Base-by-base conservation (phyloP, 2,888 invertebrate genomes). In the Rugalucina vietnamica region DNA sequence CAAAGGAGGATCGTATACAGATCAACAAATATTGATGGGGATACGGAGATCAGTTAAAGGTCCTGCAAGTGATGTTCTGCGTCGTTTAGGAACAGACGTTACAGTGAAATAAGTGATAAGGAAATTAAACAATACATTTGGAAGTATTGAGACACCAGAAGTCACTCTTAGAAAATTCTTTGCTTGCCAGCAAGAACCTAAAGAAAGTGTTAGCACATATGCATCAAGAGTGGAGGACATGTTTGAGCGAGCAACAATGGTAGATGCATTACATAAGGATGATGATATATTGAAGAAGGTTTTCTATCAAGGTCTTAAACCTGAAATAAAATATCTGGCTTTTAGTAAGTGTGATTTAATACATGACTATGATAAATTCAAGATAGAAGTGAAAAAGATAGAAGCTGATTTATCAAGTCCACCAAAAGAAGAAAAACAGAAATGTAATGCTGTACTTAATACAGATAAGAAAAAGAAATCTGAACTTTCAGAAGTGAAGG, bases 351-450 rank as follows among this genome's bases (percentile, higher is more conserved):
- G 39, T 65, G 81, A 84, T 14, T 73, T 27, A 0, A 43, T 75
- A 10, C 0, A n/a, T 0, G 78, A 84, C n/a, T 81, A 81, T 43
- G 84, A 81, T n/a, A 43, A 29, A 49, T 80, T 84, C 37, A 84
- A 84, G 49, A 70, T 50, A 14, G 73, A 82, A 78, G 14, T 82
- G 14, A 69, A 76, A 49, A 74, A 78, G 34, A 57, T 82, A 43
- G 75, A 82, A 54, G 37, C 74, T 21, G 75, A 79, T n/a, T n/a
- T 79, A 10, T 71, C 27, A 12, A 5, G 12, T 14, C 34, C 32
- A n/a, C 21, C 8, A 18, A 43, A 21, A 14, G 14, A n/a, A 18
- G 50, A 71, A 32, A 50, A 18, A n/a, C 72, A 79, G 43, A 43
- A 43, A 18, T 43, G 43, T 43, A 43, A 18, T 43, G 43, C 43